Conservation (phyloP, 2,888 invertebrate genomes). For the Philopedon plagiatum region DNA sequence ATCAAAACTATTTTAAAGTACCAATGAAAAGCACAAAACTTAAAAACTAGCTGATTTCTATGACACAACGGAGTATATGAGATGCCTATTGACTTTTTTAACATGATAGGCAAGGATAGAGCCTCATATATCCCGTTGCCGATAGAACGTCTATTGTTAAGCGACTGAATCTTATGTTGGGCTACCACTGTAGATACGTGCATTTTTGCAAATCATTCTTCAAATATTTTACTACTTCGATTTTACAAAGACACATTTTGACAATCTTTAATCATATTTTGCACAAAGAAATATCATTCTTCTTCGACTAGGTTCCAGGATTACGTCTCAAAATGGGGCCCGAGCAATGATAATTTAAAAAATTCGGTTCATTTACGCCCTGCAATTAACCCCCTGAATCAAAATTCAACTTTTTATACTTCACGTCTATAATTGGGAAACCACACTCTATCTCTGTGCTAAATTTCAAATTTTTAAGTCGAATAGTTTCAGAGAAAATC, state of each 20-base stretch:
- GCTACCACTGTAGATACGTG: not conserved
- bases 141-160: not conserved
- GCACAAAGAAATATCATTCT: conserved; percentile 31
- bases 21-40: not conserved
- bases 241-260: conserved; percentile 42
- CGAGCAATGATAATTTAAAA: too few species aligned
- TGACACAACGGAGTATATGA: not conserved
- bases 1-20: not conserved
- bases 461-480: too few species aligned
- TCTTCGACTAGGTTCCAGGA: too few species aligned
- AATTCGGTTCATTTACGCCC: too few species aligned
- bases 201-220: conserved; percentile 7
- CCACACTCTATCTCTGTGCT: too few species aligned
- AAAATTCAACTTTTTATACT: too few species aligned
- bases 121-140: not conserved
- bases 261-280: conserved; percentile 43
- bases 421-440: too few species aligned
- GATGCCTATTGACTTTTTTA: not conserved
- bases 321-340: too few species aligned
- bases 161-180: not conserved
- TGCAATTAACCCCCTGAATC: too few species aligned
- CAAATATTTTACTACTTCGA: conserved; percentile 26
- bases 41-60: not conserved
- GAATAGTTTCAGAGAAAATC: too few species aligned
- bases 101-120: not conserved